Base-by-base conservation (phyloP, 2,113 vertebrate species). In the Zosterops borbonicus region DNA sequence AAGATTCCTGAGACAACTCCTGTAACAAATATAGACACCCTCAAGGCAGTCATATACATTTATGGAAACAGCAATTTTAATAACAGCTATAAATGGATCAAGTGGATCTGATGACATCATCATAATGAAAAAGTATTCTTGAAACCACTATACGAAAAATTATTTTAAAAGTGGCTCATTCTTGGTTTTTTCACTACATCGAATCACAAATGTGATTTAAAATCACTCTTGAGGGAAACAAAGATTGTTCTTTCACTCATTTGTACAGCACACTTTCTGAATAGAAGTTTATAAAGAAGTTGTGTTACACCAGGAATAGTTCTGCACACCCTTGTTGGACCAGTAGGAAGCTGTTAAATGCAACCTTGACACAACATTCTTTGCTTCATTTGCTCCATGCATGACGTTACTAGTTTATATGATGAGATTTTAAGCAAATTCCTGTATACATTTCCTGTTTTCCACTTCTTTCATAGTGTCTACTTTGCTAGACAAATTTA, bases 31-130 rank as follows among this genome's bases (percentile, higher is more conserved):
- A 92, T n/a, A 93, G 92, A 58, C 52, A 95, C 85, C 60, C 82
- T 93, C 52, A 90, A 75, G 87, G 68, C 79, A 94, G 52, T 68
- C 79, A 75, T 92, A 93, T 46, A 87, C 68, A 78, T 92, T 94
- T 93, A 94, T 92, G 90, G 92, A 93, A 93, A 85, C 21, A 88
- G 63, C 35, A 82, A 83, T 90, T 95, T 86, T 94, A 96, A 88
- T 88, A 96, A 80, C 60, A 77, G 52, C 56, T 89, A 60, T 81
- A 88, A 90, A 78, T 1, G 15, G 68, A 86, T 75, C 23, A 64
- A 90, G 60, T 55, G 73, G 14, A 64, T 70, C 63, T 94, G 44
- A 50, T 96, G 79, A 94, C 64, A 88, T 89, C 75, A 86, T 7
- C 37, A 77, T 33, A 49, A 90, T 46, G 50, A 89, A 79, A 89